A percentile compares a stretch with the other conserved stretches of the same genome.
These are phyloP conservation scores for Beroe forskalii DNA, from an alignment of 37 sponge, comb jelly and placozoan species.

Conservation along the genomic window DNA sequence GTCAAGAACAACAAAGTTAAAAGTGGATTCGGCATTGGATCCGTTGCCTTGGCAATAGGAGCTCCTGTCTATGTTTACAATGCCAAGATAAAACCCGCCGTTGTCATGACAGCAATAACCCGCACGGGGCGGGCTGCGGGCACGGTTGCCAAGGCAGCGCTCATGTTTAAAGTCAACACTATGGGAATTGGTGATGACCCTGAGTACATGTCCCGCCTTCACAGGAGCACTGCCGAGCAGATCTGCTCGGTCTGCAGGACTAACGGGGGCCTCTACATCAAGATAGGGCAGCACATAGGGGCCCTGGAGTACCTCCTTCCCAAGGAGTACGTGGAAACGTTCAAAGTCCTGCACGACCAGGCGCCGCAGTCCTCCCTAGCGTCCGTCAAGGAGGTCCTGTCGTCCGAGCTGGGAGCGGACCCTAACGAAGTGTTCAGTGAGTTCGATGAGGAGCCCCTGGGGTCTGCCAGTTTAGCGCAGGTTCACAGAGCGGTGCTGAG, in stretches of 20 bases:
- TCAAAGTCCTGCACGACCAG: slow-evolving; percentile 82
- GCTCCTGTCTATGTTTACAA: slow-evolving; percentile 20
- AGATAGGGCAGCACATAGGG: slow-evolving; percentile 90
- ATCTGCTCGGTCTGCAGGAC: slow-evolving; percentile 74
- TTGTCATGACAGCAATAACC: background rate
- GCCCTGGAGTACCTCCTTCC: slow-evolving; percentile 92
- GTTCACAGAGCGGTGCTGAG: slow-evolving; percentile 77
- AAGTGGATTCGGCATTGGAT: background rate
- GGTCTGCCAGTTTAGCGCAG: slow-evolving; percentile 53
- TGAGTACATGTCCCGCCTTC: slow-evolving; percentile 68
- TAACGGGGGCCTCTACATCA: slow-evolving; percentile 90
- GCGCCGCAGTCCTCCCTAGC: slow-evolving; percentile 77
- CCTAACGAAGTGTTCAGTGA: slow-evolving; percentile 76
- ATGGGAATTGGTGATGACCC: background rate
- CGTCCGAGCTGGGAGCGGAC: slow-evolving; percentile 72
- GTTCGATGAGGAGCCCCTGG: slow-evolving; percentile 72
- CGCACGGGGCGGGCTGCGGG: slow-evolving; percentile 55
- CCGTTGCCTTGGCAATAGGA: background rate
- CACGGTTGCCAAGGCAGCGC: background rate
- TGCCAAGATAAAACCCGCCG: background rate
- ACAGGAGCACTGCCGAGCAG: slow-evolving; percentile 76
- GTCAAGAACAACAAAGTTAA: slow-evolving; percentile 15
- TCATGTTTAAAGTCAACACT: background rate
- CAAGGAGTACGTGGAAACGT: slow-evolving; percentile 77
- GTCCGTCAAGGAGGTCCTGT: slow-evolving; percentile 71